phyloP scores from a whole-genome alignment of 2,888 invertebrate species.

The Apantesis nais region DNA sequence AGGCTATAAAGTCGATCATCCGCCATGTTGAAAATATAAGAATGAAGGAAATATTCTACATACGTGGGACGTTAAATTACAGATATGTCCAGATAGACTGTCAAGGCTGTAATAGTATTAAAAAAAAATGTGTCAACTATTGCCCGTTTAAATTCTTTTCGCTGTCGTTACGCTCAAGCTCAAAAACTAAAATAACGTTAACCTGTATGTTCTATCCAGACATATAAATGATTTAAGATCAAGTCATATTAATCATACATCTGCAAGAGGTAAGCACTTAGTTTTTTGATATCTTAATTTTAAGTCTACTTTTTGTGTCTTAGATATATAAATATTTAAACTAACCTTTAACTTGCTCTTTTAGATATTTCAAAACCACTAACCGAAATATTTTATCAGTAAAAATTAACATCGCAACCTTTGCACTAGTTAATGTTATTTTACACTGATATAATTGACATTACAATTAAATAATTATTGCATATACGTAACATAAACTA shows the following conservation, averaged over 20 bases:
- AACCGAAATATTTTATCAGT: constrained; percentile 11
- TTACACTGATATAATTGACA: constrained; percentile 59
- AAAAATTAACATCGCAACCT: not conserved
- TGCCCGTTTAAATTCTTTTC: too few species aligned
- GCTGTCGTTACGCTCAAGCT: not conserved
- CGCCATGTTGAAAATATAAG: constrained; percentile 26
- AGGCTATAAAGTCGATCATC: constrained; percentile 16
- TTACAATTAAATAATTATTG: constrained; percentile 35
- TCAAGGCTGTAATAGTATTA: too few species aligned
- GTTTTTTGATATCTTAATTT: constrained; percentile 36
- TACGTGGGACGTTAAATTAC: constrained; percentile 6
- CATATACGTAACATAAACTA: not conserved
- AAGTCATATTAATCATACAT: constrained; percentile 22
- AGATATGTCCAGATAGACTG: not conserved
- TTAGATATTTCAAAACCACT: constrained; percentile 31
- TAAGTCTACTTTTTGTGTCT: constrained; percentile 31
- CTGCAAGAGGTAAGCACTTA: constrained; percentile 32
- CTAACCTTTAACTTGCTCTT: constrained; percentile 35
- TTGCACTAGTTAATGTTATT: constrained; percentile 44
- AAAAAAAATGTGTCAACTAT: not conserved
- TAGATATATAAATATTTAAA: constrained; percentile 30
- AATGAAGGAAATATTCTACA: constrained; percentile 14
- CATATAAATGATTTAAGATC: not conserved
- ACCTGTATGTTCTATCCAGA: not conserved
- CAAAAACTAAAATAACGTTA: too few species aligned